Percentiles rank a stretch among this genome's conserved stretches.
Conservation (phyloP, 2,113 vertebrate genomes). For the Heterotilapia buettikoferi region DNA sequence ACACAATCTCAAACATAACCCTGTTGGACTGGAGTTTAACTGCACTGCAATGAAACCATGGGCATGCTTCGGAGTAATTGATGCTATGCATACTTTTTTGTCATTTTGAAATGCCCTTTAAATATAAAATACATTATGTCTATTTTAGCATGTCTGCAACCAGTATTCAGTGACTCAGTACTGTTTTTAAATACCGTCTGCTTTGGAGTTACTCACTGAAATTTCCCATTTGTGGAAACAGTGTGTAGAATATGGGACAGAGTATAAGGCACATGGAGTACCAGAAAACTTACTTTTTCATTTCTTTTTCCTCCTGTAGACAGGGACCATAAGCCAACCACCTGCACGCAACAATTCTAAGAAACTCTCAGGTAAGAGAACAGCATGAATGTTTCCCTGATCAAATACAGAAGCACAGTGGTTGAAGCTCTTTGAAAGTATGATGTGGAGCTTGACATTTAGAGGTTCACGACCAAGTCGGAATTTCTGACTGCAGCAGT, state of each 20-base stretch:
- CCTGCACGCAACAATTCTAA: slow-evolving; percentile 39
- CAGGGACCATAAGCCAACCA: slow-evolving; percentile 28
- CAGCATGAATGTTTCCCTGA: background rate
- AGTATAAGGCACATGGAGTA: background rate
- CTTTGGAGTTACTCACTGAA: slow-evolving; percentile 45
- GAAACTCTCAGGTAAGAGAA: slow-evolving; percentile 59
- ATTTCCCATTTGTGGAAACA: slow-evolving; percentile 50
- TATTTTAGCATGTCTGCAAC: background rate
- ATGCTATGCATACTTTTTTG: background rate
- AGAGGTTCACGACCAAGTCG: background rate
- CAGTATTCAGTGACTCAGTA: slow-evolving; percentile 39
- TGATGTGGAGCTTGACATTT: background rate
- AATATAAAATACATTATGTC: background rate
- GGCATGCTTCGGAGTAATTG: background rate
- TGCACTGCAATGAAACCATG: background rate
- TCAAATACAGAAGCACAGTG: background rate
- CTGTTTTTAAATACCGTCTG: background rate
- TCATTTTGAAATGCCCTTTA: background rate
- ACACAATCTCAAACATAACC: background rate
- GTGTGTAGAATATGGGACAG: background rate
- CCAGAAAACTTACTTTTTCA: background rate
- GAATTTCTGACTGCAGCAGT: background rate
- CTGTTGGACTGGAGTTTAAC: background rate
- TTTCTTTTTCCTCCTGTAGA: slow-evolving; percentile 41
- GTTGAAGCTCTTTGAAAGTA: background rate